Base-by-base conservation (phyloP, 2,113 vertebrate genomes). In the Labeo rohita region DNA sequence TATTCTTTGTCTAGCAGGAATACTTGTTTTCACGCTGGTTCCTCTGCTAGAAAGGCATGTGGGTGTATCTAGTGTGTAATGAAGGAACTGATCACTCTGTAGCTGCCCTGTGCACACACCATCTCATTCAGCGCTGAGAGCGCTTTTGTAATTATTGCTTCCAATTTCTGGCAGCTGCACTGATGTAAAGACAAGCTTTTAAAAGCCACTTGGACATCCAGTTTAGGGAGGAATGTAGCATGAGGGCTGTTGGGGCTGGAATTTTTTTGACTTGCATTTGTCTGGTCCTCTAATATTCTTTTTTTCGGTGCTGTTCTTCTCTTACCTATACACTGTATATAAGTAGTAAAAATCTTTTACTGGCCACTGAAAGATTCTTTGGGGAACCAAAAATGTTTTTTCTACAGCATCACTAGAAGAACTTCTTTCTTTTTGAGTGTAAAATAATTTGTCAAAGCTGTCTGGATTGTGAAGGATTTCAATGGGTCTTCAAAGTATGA, bases 61-160 rank as follows among this genome's bases (percentile, higher is more conserved):
- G 36, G 10, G 36, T 80, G 54, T n/a, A 49, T 80, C 39, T 23
- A 18, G 59, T 80, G 56, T 16, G 79, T 80, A 80, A 80, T 80
- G 43, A 66, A 65, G 79, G 79, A 80, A 49, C n/a, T 80, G 79
- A 65, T 80, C 59, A 49, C 59, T 54, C 50, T 80, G 52, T 54
- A 50, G 16, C 18, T n/a, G 23, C 63, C 63, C 68, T 75, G 72
- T 79, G 76, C 34, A 79, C 52, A 43, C 1, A 11, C 12, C 13
- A 12, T 63, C 54, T 45, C 56, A 1, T 15, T 13, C 36, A 6
- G 8, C 13, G 43, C 15, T 49, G 43, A 65, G n/a, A 63, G 43
- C 8, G 7, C 59, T 9, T 80, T 65, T 65, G n/a, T 63, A 65
- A 80, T 80, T 80, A 80, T 34, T 66, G 59, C 79, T 80, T 65